These are phyloP conservation scores for Magallana gigas DNA, from an alignment of 1,140 invertebrate genomes.

Conservation along the genomic window DNA sequence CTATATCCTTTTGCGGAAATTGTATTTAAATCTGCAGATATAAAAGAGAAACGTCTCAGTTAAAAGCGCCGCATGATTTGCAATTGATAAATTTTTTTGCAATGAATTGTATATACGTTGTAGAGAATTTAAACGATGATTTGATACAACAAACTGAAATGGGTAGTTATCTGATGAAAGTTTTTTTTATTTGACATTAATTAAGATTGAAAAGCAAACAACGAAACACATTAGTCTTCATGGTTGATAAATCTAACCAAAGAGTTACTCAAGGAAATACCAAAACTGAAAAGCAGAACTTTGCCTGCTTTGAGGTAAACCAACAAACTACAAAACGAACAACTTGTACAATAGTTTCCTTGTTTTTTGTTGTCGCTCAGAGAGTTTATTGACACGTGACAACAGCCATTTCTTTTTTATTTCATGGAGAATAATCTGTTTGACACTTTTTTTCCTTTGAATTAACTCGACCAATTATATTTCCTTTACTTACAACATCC, in stretches of 20 bases:
- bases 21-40: background rate
- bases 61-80: background rate
- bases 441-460: background rate
- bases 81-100: background rate
- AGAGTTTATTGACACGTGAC: background rate
- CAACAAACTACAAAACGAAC: background rate
- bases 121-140: background rate
- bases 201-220: constrained; percentile 4
- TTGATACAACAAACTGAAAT: background rate
- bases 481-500: background rate
- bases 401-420: background rate
- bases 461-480: background rate
- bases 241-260: constrained; percentile 13
- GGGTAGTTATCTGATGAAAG: background rate
- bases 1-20: constrained; percentile 1
- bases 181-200: background rate
- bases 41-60: background rate
- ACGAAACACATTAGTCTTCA: background rate
- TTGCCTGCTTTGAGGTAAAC: constrained; percentile 11
- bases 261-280: background rate
- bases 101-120: background rate
- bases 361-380: background rate
- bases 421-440: background rate
- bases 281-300: background rate
- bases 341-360: background rate